These are phyloP conservation scores for Bujurquina vittata DNA, from an alignment of 2,113 vertebrate species.

Conservation along the genomic window DNA sequence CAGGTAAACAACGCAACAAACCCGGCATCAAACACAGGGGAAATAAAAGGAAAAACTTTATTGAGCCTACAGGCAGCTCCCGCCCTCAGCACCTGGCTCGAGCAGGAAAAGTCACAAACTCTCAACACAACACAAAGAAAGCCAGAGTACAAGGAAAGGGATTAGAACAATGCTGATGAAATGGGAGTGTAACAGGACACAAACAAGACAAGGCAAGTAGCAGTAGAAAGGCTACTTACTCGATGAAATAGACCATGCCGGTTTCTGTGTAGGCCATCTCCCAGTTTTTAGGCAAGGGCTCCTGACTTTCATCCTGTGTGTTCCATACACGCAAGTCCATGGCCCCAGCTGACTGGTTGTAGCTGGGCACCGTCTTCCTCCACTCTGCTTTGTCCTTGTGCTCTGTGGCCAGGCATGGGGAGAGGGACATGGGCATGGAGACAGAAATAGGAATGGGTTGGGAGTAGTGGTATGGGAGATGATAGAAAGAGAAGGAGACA, in stretches of 20 bases:
- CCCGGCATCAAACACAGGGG: slow-evolving; percentile 36
- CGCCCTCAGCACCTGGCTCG: slow-evolving; percentile 9
- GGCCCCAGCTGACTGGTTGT: slow-evolving; percentile 88
- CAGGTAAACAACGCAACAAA: slow-evolving; percentile 62
- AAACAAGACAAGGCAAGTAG: slow-evolving; percentile 10
- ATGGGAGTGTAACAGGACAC: slow-evolving; percentile 17
- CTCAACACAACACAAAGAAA: background rate
- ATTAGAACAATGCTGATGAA: slow-evolving; percentile 23
- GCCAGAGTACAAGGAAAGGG: background rate
- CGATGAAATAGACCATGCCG: slow-evolving; percentile 98
- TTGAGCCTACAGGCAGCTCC: background rate
- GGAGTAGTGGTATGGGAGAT: slow-evolving; percentile 57
- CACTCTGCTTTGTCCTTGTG: slow-evolving; percentile 90
- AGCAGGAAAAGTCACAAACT: slow-evolving; percentile 16
- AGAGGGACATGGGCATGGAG: slow-evolving; percentile 62
- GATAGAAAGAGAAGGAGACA: slow-evolving; percentile 66
- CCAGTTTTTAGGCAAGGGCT: slow-evolving; percentile 93
- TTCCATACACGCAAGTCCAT: slow-evolving; percentile 89
- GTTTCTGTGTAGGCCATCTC: slow-evolving; percentile 99
- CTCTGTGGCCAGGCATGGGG: slow-evolving; percentile 79
- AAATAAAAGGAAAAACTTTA: slow-evolving; percentile 40
- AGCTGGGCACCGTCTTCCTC: slow-evolving; percentile 94
- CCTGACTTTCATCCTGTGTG: slow-evolving; percentile 89
- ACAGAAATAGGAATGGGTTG: slow-evolving; percentile 60
- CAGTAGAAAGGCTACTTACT: slow-evolving; percentile 85